Evolutionary conservation across 2,797 vertebrate species (phyloP), one percentile per base, ranked within the genome.

Genomic region (Crocodylus rhombifer): DNA sequence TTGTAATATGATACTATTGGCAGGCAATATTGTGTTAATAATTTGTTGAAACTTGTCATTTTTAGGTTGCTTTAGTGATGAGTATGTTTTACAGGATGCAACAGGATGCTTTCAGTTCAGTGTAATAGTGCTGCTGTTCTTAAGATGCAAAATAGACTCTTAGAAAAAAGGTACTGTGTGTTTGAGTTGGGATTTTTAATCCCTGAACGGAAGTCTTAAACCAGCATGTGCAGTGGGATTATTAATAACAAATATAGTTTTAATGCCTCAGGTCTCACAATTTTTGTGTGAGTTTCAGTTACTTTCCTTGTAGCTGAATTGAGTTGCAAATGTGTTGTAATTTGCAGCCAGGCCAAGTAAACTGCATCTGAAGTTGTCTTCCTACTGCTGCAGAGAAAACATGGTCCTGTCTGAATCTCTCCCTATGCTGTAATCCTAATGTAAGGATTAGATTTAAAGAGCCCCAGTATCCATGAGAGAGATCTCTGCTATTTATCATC

Each of bases 361-460:
- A 95, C 30, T 74, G 61, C 77, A 81, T 33, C 1, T 63, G 23
- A 94, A 67, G 77, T 91, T 80, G 3, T 84, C 90, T 91, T 13
- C 88, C 89, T 81, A 5, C 61, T 82, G 23, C 36, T 90, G 26
- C 25, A 87, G 82, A 76, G 51, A 86, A 86, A 88, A 87, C 93
- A 69, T 91, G 42, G 42, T 94, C 85, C 23, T n/a, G 71, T 88
- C 71, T 86, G 71, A 88, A 85, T 80, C 92, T 94, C 69, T 90
- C 78, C 79, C 82, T 93, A 63, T 7, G 87, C 36, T 28, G 55
- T 83, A 84, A 28, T 94, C 94, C 89, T 71, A 87, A 92, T 36
- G 60, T 90, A 91, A 88, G 94, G 85, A 94, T 96, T 67, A 90
- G 84, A 82, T 83, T 64, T 25, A 80, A 91, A 12, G 15, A 4